Percentiles rank a stretch among this genome's conserved stretches.
These are phyloP conservation scores for Drosophila melanosoma DNA, from an alignment of 2,888 invertebrate species.

Conservation along the genomic window DNA sequence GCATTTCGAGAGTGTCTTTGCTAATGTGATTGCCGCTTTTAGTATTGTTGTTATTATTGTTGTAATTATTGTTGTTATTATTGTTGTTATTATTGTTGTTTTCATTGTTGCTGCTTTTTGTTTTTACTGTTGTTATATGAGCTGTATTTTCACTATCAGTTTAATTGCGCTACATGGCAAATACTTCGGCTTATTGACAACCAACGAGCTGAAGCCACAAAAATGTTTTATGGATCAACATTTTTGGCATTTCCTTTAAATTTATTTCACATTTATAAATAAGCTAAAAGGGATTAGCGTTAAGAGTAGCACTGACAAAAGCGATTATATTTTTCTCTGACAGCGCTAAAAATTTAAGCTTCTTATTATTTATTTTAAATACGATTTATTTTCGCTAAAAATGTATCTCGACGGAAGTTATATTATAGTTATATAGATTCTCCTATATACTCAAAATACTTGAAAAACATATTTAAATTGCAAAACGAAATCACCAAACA, in stretches of 20 bases:
- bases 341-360: not conserved
- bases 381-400: no score
- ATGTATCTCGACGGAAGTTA: no score
- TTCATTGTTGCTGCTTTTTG: conserved; percentile 10
- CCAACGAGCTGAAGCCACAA: not conserved
- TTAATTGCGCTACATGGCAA: conserved; percentile 17
- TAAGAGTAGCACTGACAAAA: not conserved
- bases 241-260: not conserved
- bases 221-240: no score
- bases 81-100: conserved; percentile 14
- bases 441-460: no score
- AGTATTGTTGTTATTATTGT: conserved; percentile 4
- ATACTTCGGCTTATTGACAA: conserved; percentile 8
- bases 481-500: not conserved
- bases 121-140: conserved; percentile 22
- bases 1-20: conserved; percentile 38
- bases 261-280: not conserved
- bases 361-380: no score
- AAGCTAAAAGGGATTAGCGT: not conserved
- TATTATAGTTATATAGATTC: no score
- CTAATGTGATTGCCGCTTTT: conserved; percentile 44
- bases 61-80: not conserved
- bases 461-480: not conserved
- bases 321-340: not conserved
- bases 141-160: conserved; percentile 53